These are phyloP conservation scores for Neogobius melanostomus DNA, from an alignment of 2,113 vertebrate genomes.

Conservation along the genomic window DNA sequence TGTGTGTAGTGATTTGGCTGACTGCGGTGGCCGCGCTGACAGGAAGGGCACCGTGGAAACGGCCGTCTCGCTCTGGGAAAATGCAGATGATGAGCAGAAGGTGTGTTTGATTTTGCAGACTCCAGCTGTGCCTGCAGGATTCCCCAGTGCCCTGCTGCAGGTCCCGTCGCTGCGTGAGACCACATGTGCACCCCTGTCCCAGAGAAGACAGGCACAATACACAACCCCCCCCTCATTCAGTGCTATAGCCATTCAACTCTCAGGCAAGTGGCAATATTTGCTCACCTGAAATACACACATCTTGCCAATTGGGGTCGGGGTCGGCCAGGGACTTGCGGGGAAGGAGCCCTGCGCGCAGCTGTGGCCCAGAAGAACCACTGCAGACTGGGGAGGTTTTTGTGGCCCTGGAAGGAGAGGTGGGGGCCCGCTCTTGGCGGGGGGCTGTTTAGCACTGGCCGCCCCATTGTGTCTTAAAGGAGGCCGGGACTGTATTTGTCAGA, in stretches of 20 bases:
- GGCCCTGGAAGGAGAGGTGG: constrained; percentile 36
- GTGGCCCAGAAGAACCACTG: constrained; percentile 68
- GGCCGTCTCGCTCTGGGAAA: constrained; percentile 59
- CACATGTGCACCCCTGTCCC: constrained; percentile 70
- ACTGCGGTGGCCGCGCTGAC: constrained; percentile 40
- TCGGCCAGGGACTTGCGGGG: constrained; percentile 52
- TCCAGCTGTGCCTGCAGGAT: constrained; percentile 78
- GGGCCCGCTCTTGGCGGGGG: constrained; percentile 61
- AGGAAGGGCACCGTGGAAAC: constrained; percentile 57
- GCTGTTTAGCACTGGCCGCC: constrained; percentile 82
- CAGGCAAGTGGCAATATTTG: constrained; percentile 89
- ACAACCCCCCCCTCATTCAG: constrained; percentile 72
- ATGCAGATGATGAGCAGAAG: constrained; percentile 69
- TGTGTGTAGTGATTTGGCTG: constrained; percentile 50
- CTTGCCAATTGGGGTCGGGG: constrained; percentile 67
- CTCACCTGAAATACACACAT: constrained; percentile 85
- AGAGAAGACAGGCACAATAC: constrained; percentile 76
- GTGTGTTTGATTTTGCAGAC: constrained; percentile 72
- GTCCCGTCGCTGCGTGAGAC: constrained; percentile 62
- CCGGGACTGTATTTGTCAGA: constrained; percentile 84
- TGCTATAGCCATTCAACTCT: constrained; percentile 77
- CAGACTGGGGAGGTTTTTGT: constrained; percentile 81
- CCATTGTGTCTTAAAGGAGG: constrained; percentile 83
- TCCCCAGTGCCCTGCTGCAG: constrained; percentile 60
- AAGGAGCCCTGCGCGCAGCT: constrained; percentile 76